Base-by-base conservation (phyloP, 2,888 invertebrate genomes). In the Tanaodytes sp. region DNA sequence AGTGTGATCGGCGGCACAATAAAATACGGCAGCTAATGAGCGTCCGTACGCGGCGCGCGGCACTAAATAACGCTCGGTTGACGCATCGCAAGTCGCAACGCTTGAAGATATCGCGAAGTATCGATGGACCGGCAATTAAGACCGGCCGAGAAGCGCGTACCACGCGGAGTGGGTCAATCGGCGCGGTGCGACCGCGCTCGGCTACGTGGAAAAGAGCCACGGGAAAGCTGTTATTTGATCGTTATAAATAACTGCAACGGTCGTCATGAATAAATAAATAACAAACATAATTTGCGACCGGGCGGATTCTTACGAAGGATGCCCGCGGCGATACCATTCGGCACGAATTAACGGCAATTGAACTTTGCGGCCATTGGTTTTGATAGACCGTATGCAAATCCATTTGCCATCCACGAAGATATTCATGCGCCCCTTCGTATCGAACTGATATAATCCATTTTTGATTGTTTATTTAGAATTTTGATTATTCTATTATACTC, bases 121-220 rank as follows among this genome's bases (percentile, higher is more conserved):
- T 75, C 73, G 73, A 73, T 75, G 72, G 74, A 73, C 73, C 54
- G 16, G 23, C 67, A 74, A 73, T 74, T 73, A 72, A 71, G 66
- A 71, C 64, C 65, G n/a, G n/a, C n/a, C n/a, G n/a, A n/a, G n/a
- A n/a, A n/a, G n/a, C n/a, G n/a, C n/a, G n/a, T n/a, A 70, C 20
- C 31, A 51, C 71, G 20, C 18, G 43, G 65, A 71, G 20, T 63
- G 55, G 61, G 64, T 52, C 57, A 65, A 23, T 18, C 48, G 31
- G 14, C 23, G 16, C 30, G 30, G 16, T 36, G 33, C 18, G 14
- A 20, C 15, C 19, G 42, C 33, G 23, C 23, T 23, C 5, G 23
- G 23, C 23, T 31, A 5, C 18, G 4, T 14, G 2, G 54, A 63
- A 57, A 45, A 39, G 46, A 61, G 55, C 23, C 9, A 16, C 23